Evolutionary conservation across 2,888 invertebrate genomes (phyloP).

Genomic region (Troglohyphantes excavatus): DNA sequence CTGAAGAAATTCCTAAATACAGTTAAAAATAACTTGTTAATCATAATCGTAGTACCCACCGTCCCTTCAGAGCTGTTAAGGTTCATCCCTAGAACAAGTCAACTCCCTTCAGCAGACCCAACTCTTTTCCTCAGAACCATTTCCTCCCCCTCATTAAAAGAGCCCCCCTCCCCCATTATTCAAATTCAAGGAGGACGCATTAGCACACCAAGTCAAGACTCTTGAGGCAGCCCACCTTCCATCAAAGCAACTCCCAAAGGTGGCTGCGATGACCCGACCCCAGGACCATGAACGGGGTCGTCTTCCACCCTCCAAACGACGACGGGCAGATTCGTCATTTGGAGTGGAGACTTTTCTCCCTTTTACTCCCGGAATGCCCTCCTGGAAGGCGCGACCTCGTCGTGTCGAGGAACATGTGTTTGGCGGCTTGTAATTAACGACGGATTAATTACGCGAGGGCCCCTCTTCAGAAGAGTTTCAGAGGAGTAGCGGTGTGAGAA

Average conservation of each 20-base stretch:
- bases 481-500: no score
- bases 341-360: conserved; percentile 30
- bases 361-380: conserved; percentile 24
- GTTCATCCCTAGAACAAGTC: no score
- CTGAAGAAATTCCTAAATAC: no score
- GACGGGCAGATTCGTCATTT: conserved; percentile 64
- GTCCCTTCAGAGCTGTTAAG: no score
- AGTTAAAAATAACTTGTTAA: no score
- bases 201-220: conserved; percentile 44
- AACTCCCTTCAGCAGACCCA: no score
- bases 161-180: conserved; percentile 58
- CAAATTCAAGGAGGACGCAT: conserved; percentile 30
- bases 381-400: background rate
- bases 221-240: no score
- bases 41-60: no score
- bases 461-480: background rate
- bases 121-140: no score
- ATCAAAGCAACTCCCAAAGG: conserved; percentile 53
- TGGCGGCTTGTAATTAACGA: conserved; percentile 61
- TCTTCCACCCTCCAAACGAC: conserved; percentile 6
- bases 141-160: conserved; percentile 50
- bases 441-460: conserved; percentile 67
- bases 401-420: background rate
- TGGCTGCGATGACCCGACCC: conserved; percentile 45
- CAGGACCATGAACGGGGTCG: conserved; percentile 17